These are phyloP conservation scores for Drosophila micromelanica DNA, from an alignment of 1,140 invertebrate genomes.

Conservation along the genomic window DNA sequence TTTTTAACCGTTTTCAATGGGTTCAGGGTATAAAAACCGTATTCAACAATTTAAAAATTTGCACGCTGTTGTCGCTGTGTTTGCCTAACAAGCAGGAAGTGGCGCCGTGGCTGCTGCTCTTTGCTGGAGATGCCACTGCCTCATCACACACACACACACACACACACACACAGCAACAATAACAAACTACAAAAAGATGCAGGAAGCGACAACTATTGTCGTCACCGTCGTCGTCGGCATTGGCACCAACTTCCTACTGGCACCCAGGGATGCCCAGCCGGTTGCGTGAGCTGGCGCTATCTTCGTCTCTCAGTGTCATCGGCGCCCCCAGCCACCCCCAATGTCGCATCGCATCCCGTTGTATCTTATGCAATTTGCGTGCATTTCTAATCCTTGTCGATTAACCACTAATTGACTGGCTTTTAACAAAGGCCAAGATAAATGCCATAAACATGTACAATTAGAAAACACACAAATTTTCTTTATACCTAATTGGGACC, in stretches of 20 bases:
- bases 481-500: too few species aligned
- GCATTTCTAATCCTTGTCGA: slow-evolving; percentile 18
- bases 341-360: slow-evolving; percentile 10
- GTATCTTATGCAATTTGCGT: slow-evolving; percentile 26
- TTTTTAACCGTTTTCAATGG: too few species aligned
- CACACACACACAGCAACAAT: slow-evolving; percentile 35
- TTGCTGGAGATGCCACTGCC: slow-evolving; percentile 57
- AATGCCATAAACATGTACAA: slow-evolving; percentile 1
- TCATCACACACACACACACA: slow-evolving; percentile 19
- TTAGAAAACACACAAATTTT: too few species aligned
- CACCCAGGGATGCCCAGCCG: slow-evolving; percentile 47
- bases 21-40: slow-evolving; percentile 34
- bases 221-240: slow-evolving; percentile 15
- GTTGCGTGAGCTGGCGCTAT: slow-evolving; percentile 60
- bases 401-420: slow-evolving; percentile 22
- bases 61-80: slow-evolving; percentile 59
- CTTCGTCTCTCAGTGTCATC: slow-evolving; percentile 65
- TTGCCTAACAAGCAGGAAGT: slow-evolving; percentile 81
- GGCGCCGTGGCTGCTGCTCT: slow-evolving; percentile 35
- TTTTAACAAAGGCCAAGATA: not conserved
- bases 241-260: slow-evolving; percentile 61
- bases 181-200: slow-evolving; percentile 73
- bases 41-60: slow-evolving; percentile 74
- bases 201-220: slow-evolving; percentile 73
- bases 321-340: slow-evolving; percentile 22